Evolutionary conservation across 2,888 invertebrate genomes (phyloP).

Genomic region (Drosophila nr. perissopoda): DNA sequence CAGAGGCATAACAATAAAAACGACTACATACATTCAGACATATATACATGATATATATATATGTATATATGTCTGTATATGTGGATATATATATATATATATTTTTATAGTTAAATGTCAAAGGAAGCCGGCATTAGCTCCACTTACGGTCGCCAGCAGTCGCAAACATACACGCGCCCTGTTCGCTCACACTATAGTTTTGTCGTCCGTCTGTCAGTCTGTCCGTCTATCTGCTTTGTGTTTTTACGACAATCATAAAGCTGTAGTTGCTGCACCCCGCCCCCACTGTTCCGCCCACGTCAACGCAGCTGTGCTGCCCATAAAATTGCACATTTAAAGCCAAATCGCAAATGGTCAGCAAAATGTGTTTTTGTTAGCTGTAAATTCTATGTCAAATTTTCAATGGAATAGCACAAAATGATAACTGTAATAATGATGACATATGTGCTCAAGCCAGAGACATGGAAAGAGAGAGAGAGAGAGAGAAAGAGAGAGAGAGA

Average conservation of each 20-base stretch:
- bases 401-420: slow-evolving; percentile 6
- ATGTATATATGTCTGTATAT: background rate
- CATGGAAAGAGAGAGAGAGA: too few species aligned
- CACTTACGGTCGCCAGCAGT: slow-evolving; percentile 29
- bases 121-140: slow-evolving; percentile 46
- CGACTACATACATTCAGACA: slow-evolving; percentile 9
- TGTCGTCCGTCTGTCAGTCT: background rate
- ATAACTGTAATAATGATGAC: slow-evolving; percentile 10
- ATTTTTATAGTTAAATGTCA: slow-evolving; percentile 48
- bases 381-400: slow-evolving; percentile 32
- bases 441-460: background rate
- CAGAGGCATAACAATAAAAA: slow-evolving; percentile 52
- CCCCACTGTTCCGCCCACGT: background rate
- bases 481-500: too few species aligned
- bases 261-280: slow-evolving; percentile 35
- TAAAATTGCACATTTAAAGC: slow-evolving; percentile 59
- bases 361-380: slow-evolving; percentile 19
- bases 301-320: slow-evolving; percentile 25
- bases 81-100: slow-evolving; percentile 10
- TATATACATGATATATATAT: background rate
- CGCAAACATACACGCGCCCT: background rate
- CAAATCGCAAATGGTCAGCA: slow-evolving; percentile 31
- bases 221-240: background rate
- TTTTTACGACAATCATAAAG: slow-evolving; percentile 55
- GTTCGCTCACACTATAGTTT: background rate